Evolutionary conservation across 2,797 vertebrate species (phyloP), one percentile per base, ranked within the genome.

Genomic region (Sternarchorhynchus goeldii): DNA sequence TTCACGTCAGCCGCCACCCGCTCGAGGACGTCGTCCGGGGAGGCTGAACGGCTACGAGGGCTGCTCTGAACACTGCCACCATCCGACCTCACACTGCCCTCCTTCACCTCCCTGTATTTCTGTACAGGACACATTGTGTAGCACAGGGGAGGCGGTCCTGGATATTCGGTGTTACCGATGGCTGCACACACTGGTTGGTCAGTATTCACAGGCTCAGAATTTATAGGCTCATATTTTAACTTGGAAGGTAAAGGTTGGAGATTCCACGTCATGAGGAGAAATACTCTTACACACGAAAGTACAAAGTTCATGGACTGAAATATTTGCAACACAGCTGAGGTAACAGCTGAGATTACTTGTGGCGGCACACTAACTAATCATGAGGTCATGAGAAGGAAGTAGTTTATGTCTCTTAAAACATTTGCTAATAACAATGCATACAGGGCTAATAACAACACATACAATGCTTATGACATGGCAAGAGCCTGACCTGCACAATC

Each of bases 51-150:
- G 85, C 96, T 97, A 7, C 95, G 94, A 0, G 96, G 92, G 85
- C 96, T 98, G 71, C 98, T 99, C 85, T 98, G 97, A 2, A 97
- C 97, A 84, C 97, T 99, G 91, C 93, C 96, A 34, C 96, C 97
- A 87, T 99, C 97, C 0, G 95, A 96, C 82, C 93, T 89, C 31
- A 96, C 96, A 88, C 93, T 95, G 87, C 98, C 97, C 21, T 98
- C 97, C 39, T 94, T 95, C 79, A 91, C 89, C 0, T 91, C 90
- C 81, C 94, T 96, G 83, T 99, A 99, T 93, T 99, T 99, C 97
- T 99, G 86, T 0, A 74, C 1, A 64, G 5, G 6, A 77, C 21
- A 83, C 16, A 63, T 53, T 31, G 18, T 72, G 12, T 8, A 8
- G 56, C 25, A 32, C 6, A 31, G 16, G 4, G 0, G 41, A 62